Evolutionary conservation across 2,888 invertebrate genomes (phyloP).

Genomic region (Sympetrum striolatum): DNA sequence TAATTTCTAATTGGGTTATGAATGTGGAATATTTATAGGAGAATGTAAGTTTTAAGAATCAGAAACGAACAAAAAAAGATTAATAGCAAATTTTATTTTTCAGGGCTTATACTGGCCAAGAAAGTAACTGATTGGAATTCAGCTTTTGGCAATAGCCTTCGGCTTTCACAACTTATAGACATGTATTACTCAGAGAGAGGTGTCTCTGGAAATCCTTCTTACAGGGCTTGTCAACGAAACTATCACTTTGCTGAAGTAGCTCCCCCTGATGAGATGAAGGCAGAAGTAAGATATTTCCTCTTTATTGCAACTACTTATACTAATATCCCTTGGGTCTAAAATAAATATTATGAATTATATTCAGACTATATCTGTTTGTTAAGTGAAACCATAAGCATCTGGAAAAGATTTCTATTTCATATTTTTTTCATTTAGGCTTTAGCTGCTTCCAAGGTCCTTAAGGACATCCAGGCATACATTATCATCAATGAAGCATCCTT

Average conservation of each 20-base stretch:
- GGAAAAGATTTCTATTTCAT: neutral
- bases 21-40: neutral
- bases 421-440: neutral
- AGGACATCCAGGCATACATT: slow-evolving; percentile 61
- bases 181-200: slow-evolving; percentile 71
- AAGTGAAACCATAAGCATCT: neutral
- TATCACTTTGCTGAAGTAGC: slow-evolving; percentile 46
- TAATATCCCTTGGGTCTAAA: neutral
- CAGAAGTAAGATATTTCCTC: slow-evolving; percentile 46
- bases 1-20: neutral
- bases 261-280: slow-evolving; percentile 24
- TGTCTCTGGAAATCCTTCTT: neutral
- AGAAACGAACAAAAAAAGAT: too few species aligned
- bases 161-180: slow-evolving; percentile 69
- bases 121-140: slow-evolving; percentile 59
- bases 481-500: slow-evolving; percentile 47
- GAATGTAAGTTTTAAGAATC: neutral
- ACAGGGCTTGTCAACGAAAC: slow-evolving; percentile 47
- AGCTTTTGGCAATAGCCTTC: slow-evolving; percentile 60
- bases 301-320: neutral
- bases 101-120: slow-evolving; percentile 47
- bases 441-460: neutral
- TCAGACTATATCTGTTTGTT: neutral
- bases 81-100: neutral
- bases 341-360: neutral